A percentile compares a stretch with the other conserved stretches of the same genome.
These are phyloP conservation scores for Pristionchus arcanus DNA, from an alignment of 2,888 invertebrate species.

Conservation along the genomic window DNA sequence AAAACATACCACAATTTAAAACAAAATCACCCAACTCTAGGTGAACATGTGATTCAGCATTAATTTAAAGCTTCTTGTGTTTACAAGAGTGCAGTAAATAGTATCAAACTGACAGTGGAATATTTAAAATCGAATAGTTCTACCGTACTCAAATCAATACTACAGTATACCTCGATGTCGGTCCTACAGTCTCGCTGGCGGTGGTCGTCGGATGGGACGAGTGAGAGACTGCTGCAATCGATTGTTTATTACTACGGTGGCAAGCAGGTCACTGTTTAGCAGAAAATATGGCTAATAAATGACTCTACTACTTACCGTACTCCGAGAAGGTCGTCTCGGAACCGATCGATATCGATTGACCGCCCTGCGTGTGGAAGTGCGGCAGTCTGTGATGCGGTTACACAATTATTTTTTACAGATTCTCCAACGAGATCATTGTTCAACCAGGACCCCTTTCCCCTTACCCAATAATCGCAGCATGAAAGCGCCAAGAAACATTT, in stretches of 20 bases:
- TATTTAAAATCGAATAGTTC: background rate
- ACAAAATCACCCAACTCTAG: background rate
- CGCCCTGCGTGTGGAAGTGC: constrained; percentile 38
- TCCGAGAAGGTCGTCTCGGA: constrained; percentile 38
- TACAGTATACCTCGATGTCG: constrained; percentile 31
- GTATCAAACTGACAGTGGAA: too few species aligned
- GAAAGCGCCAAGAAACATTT: background rate
- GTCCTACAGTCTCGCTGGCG: constrained; percentile 11
- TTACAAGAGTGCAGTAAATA: too few species aligned
- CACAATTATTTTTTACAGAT: background rate
- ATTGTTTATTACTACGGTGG: background rate
- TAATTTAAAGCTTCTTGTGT: background rate
- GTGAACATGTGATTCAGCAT: background rate
- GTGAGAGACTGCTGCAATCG: constrained; percentile 13
- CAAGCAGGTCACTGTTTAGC: too few species aligned
- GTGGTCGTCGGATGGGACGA: constrained; percentile 8
- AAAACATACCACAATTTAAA: background rate
- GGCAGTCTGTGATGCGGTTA: background rate
- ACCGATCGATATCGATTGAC: background rate
- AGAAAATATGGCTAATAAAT: background rate
- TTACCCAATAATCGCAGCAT: background rate
- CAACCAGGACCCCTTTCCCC: background rate
- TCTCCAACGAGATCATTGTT: background rate
- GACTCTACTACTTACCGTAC: background rate
- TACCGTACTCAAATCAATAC: background rate